These are phyloP conservation scores for Papilio aristodemus DNA, from an alignment of 1,140 invertebrate species.

Conservation along the genomic window DNA sequence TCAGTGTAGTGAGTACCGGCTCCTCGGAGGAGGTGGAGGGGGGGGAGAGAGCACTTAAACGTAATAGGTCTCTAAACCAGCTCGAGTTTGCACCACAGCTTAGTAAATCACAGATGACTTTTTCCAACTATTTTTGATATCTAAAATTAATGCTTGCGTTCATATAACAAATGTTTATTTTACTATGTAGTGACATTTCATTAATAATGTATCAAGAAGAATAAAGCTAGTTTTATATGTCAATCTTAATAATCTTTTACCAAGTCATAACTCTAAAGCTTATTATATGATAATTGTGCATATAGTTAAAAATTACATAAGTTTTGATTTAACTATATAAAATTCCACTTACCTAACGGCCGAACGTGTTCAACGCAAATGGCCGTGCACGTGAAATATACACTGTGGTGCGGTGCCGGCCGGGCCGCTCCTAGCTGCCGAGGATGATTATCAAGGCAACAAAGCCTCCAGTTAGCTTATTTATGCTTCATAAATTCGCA, in stretches of 20 bases:
- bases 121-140: neutral
- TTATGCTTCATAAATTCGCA: constrained; percentile 25
- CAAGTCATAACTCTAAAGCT: no score
- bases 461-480: constrained; percentile 18
- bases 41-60: neutral
- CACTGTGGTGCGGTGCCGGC: neutral
- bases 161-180: no score
- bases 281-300: no score
- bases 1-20: constrained; percentile 1
- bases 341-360: no score
- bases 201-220: no score
- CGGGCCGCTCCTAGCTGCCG: neutral
- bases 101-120: neutral
- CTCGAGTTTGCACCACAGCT: neutral
- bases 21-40: no score
- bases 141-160: no score
- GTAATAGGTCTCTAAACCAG: constrained; percentile 9
- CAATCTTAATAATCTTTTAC: no score
- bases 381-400: neutral
- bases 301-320: neutral
- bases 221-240: no score
- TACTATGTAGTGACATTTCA: no score
- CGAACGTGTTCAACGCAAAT: no score
- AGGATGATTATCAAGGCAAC: constrained; percentile 3
- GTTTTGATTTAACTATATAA: no score